These are phyloP conservation scores for Hybognathus amarus DNA, from an alignment of 2,797 vertebrate genomes.

Conservation along the genomic window DNA sequence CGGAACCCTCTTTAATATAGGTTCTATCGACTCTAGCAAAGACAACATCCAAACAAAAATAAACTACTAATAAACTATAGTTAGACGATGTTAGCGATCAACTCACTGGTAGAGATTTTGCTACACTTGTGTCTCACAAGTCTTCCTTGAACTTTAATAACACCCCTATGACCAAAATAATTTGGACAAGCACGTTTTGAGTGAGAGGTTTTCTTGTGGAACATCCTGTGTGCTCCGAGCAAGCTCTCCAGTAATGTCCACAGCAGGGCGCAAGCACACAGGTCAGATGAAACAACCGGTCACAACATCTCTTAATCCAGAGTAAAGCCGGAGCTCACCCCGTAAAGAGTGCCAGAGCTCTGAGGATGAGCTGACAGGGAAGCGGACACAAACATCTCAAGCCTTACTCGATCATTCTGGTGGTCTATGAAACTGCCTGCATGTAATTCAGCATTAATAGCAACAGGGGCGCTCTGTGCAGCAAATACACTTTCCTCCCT, in stretches of 20 bases:
- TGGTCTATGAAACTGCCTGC: neutral
- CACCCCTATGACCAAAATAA: neutral
- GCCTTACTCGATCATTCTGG: neutral
- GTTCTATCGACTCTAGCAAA: no score
- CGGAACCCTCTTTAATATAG: neutral
- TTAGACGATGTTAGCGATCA: neutral
- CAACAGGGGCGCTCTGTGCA: conserved; percentile 70
- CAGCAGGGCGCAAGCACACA: conserved; percentile 14
- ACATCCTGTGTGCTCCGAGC: neutral
- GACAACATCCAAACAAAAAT: neutral
- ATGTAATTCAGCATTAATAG: neutral
- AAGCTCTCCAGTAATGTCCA: neutral
- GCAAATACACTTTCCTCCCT: conserved; percentile 44
- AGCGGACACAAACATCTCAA: conserved; percentile 12
- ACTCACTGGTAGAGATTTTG: no score
- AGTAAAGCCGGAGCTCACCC: conserved; percentile 19
- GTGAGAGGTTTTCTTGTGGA: neutral
- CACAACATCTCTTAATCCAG: conserved; percentile 50
- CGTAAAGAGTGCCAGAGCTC: conserved; percentile 8
- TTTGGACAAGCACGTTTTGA: neutral
- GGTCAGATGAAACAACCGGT: conserved; percentile 50
- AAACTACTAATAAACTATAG: no score
- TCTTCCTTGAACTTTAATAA: neutral
- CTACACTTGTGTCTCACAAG: neutral
- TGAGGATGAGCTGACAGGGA: neutral